Evolutionary conservation across 2,888 invertebrate genomes (phyloP), one percentile per base, ranked within the genome.

Genomic region (Eupithecia pulchellata): DNA sequence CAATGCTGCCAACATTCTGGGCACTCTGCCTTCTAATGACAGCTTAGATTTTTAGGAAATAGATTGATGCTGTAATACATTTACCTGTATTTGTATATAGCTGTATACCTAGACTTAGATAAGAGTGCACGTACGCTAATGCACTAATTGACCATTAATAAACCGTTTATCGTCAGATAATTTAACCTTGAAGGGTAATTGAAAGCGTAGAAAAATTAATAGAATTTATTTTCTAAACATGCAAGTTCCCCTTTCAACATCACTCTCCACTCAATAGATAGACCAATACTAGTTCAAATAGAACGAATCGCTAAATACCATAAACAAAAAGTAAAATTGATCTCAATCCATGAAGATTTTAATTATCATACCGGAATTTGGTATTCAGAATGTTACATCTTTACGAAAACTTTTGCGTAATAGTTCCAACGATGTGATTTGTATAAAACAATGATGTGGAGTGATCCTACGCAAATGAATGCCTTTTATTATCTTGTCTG

Each of bases 331-430:
- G 71, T 66, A 71, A 74, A 68, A 71, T 66, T 63, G 62, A 58
- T 66, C 69, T 68, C 57, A 61, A 34, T 69, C 68, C 66, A 71
- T 73, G 74, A 71, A 63, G 70, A 71, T 72, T 60, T 66, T 52
- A 73, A 77, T 77, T 75, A 77, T 66, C 75, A 77, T 73, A 77
- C 74, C 60, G 30, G 73, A 71, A 69, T 69, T 66, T 64, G 52
- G 69, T 72, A 68, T 68, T 67, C 65, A 66, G 73, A 64, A 72
- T 57, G 66, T 71, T 65, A 66, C 74, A 62, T 72, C 64, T 68
- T 62, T 62, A 72, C 60, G 60, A 67, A 55, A 64, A 55, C 39
- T 55, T 62, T 77, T 76, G 70, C 72, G 75, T 76, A 77, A 77
- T 71, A 69, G 42, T 32, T 47, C 42, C 63, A 65, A 65, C 57